These are phyloP conservation scores for Zaprionus obscuricornis DNA, from an alignment of 2,888 invertebrate species.

Conservation along the genomic window DNA sequence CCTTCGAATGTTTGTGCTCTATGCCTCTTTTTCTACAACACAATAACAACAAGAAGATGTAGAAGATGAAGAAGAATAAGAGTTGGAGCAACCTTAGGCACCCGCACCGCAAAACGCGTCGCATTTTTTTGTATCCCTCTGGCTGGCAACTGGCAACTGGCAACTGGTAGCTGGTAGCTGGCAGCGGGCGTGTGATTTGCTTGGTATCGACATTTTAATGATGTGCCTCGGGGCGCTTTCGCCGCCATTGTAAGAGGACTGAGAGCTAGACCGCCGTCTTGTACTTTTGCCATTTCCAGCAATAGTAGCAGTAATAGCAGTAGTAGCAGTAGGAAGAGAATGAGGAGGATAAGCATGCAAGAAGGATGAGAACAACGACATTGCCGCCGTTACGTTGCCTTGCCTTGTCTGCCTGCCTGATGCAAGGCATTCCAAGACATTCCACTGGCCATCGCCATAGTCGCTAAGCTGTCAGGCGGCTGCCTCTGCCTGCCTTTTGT, in stretches of 20 bases:
- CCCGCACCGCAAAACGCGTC: conserved; percentile 60
- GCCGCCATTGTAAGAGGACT: conserved; percentile 62
- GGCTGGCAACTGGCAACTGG: too few species aligned
- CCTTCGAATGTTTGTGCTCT: too few species aligned
- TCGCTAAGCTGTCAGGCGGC: conserved; percentile 50
- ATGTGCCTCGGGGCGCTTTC: conserved; percentile 74
- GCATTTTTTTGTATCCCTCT: conserved; percentile 58
- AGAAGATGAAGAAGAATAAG: too few species aligned
- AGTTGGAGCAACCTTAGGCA: conserved; percentile 19
- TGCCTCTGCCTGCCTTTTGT: conserved; percentile 48
- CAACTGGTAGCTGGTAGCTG: too few species aligned
- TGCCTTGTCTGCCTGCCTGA: conserved; percentile 4
- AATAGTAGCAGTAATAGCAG: too few species aligned
- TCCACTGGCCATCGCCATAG: conserved; percentile 51
- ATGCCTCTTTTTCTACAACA: conserved; percentile 20
- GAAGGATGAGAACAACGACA: neutral
- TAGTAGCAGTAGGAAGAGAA: conserved; percentile 12
- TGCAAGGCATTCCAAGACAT: conserved; percentile 51
- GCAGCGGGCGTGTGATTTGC: conserved; percentile 77
- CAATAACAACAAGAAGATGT: conserved; percentile 1
- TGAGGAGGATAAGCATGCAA: neutral
- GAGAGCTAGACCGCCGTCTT: conserved; percentile 49
- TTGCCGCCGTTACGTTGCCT: neutral
- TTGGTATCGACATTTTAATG: conserved; percentile 82
- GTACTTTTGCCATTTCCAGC: conserved; percentile 57